These are phyloP conservation scores for Anoplophora glabripennis DNA, from an alignment of 1,140 invertebrate genomes.

Conservation along the genomic window DNA sequence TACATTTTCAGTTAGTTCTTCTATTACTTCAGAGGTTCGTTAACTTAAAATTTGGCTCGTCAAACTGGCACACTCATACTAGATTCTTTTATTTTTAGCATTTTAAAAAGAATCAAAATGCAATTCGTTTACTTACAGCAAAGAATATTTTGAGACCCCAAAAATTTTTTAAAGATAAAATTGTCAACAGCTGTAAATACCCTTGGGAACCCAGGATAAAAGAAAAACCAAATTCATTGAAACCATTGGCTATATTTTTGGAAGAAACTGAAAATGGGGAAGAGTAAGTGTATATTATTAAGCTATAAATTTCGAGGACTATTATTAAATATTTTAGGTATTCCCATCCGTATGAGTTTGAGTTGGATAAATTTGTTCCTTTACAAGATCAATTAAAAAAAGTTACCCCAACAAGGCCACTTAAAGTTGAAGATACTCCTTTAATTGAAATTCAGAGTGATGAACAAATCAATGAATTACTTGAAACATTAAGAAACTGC, in stretches of 20 bases:
- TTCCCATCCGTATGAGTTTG: constrained; percentile 87
- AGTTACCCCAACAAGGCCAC: constrained; percentile 45
- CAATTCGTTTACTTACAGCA: constrained; percentile 64
- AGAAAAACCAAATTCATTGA: constrained; percentile 85
- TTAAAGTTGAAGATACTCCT: constrained; percentile 61
- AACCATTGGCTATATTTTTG: constrained; percentile 71
- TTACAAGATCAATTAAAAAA: constrained; percentile 51
- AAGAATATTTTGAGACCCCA: constrained; percentile 81
- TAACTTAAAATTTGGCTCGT: constrained; percentile 13
- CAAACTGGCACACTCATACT: constrained; percentile 6
- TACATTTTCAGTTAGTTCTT: constrained; percentile 34
- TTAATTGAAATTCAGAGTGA: constrained; percentile 67
- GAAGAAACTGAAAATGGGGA: constrained; percentile 59
- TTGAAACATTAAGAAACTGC: constrained; percentile 63
- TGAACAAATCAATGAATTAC: constrained; percentile 62
- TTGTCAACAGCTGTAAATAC: constrained; percentile 73
- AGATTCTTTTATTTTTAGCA: background rate
- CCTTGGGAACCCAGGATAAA: constrained; percentile 81
- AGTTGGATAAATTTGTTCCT: constrained; percentile 71
- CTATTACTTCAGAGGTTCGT: constrained; percentile 12
- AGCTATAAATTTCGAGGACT: background rate
- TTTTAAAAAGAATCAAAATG: background rate
- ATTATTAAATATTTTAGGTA: constrained; percentile 53
- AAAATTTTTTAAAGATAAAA: constrained; percentile 76
- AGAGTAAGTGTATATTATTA: constrained; percentile 33